phyloP scores from a whole-genome alignment of 2,113 vertebrate species.

The Triplophysa dalaica region DNA sequence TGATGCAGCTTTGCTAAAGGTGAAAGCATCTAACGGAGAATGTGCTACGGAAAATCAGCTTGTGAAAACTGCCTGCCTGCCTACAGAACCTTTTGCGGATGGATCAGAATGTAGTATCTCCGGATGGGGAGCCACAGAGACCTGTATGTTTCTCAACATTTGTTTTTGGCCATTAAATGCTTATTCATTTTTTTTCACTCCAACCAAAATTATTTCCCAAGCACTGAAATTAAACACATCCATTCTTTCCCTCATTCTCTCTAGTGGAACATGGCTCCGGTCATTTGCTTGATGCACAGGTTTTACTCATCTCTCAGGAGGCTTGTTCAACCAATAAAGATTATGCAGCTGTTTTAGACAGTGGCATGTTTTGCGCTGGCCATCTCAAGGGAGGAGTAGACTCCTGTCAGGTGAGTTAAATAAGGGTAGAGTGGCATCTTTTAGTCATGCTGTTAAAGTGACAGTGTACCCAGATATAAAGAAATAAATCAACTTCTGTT shows the following conservation, averaged over 20 bases:
- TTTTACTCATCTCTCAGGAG: slow-evolving; percentile 81
- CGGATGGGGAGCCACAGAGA: slow-evolving; percentile 88
- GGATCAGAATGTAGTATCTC: slow-evolving; percentile 85
- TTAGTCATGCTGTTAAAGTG: background rate
- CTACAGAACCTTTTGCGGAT: slow-evolving; percentile 68
- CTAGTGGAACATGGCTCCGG: slow-evolving; percentile 63
- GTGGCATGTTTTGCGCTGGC: slow-evolving; percentile 90
- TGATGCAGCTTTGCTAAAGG: slow-evolving; percentile 79
- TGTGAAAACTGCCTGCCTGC: slow-evolving; percentile 85
- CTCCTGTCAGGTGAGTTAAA: slow-evolving; percentile 84
- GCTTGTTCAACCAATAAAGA: slow-evolving; percentile 73
- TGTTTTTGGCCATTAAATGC: background rate
- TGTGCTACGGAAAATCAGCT: slow-evolving; percentile 87
- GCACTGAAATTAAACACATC: background rate
- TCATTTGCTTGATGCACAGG: slow-evolving; percentile 83
- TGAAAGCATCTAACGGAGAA: slow-evolving; percentile 75
- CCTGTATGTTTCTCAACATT: slow-evolving; percentile 65
- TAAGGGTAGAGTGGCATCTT: background rate
- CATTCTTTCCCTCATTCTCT: background rate
- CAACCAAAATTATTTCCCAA: background rate
- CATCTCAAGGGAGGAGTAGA: slow-evolving; percentile 79
- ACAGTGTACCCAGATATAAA: background rate
- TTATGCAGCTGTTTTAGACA: slow-evolving; percentile 72
- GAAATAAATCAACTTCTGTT: background rate
- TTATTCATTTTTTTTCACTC: background rate